Evolutionary conservation across 2,113 vertebrate genomes (phyloP), one percentile per base, ranked within the genome.

Genomic region (Ursus arctos): DNA sequence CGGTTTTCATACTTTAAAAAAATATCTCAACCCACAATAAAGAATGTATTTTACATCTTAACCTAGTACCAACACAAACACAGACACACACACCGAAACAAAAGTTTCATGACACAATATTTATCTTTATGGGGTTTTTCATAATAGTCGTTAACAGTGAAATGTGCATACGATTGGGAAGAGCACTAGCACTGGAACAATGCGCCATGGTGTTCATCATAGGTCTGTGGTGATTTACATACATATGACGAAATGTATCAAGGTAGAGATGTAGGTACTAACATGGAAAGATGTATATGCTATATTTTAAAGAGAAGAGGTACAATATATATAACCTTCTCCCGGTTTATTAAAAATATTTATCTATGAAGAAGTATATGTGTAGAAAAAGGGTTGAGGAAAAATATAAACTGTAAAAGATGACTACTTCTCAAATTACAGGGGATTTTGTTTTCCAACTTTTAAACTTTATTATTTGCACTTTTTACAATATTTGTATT

Each of bases 221-320:
- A 51, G 24, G 65, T 40, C 28, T 14, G 24, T 31, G 43, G 21
- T 2, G 31, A 21, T 82, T 91, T 33, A 59, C 53, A 89, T 0
- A 82, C 33, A 22, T 9, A 43, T 3, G 11, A 24, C 47, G 67
- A 69, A 67, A 87, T 14, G 18, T 16, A 49, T 22, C 47, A 49
- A 86, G 61, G 51, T 43, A 43, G 63, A 59, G 28, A 43, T 0
- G 33, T 33, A 53, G 31, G 10, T 69, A 26, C 9, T 76, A 69
- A 59, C 55, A 49, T 31, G 76, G 33, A 53, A 93, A 61, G n/a
- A 51, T 15, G 21, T n/a, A 21, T 26, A 31, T 18, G 55, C 28
- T 83, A 7, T 26, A 96, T 21, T 36, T 33, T 74, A 79, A 88
- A 63, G 49, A 93, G 65, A 81, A 95, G 72, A 59, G 49, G 7